These are phyloP conservation scores for Sphaerodactylus townsendi DNA, from an alignment of 2,113 vertebrate genomes.

Conservation along the genomic window DNA sequence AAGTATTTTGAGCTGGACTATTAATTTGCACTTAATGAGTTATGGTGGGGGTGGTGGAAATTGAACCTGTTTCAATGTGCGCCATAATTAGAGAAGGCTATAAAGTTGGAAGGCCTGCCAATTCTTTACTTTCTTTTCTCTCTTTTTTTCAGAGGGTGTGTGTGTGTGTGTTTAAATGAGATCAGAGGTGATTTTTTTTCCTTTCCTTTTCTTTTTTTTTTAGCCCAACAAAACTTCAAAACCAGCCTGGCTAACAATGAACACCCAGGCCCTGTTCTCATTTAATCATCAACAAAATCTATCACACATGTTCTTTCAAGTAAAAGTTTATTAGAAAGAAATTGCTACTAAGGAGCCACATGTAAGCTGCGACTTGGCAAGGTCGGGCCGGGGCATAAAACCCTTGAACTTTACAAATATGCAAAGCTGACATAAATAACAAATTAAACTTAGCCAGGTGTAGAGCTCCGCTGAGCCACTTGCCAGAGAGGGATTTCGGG, in stretches of 20 bases:
- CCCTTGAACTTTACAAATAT: constrained; percentile 88
- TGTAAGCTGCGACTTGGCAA: constrained; percentile 83
- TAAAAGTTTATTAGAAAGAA: constrained; percentile 85
- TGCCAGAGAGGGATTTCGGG: constrained; percentile 68
- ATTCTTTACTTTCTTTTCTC: constrained; percentile 41
- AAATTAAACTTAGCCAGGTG: constrained; percentile 86
- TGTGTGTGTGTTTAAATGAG: constrained; percentile 55
- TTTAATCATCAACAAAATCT: constrained; percentile 85
- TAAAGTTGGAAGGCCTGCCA: constrained; percentile 70
- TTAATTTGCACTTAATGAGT: constrained; percentile 18
- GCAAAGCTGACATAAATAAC: constrained; percentile 88
- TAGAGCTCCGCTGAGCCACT: constrained; percentile 67
- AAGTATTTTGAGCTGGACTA: constrained; percentile 1
- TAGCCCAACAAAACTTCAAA: constrained; percentile 79
- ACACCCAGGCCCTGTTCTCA: constrained; percentile 73
- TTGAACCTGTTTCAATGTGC: constrained; percentile 48
- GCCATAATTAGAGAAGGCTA: constrained; percentile 57
- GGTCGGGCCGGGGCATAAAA: constrained; percentile 85
- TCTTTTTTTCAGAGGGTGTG: not conserved
- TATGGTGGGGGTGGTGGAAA: constrained; percentile 20
- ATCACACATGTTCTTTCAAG: constrained; percentile 85
- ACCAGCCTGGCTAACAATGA: constrained; percentile 76
- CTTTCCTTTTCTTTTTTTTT: not conserved
- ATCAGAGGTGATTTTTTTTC: constrained; percentile 71
- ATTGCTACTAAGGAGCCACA: constrained; percentile 84